phyloP scores from a whole-genome alignment of 2,113 vertebrate species.

The Larimichthys polyactis region DNA sequence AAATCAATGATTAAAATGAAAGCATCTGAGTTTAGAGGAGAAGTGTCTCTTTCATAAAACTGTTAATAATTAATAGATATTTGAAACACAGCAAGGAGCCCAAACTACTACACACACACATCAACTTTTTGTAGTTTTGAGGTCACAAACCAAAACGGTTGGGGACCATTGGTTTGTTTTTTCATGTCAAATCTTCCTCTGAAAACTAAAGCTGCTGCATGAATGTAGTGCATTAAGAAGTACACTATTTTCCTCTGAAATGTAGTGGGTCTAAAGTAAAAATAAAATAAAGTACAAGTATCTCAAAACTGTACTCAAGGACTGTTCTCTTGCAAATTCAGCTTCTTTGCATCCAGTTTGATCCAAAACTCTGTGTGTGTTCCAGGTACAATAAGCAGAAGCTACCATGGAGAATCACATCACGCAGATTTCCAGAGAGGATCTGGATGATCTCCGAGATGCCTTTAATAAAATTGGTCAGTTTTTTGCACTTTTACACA shows the following conservation, averaged over 20 bases:
- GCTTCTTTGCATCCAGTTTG: neutral
- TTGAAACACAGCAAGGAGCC: too few relatives aligned
- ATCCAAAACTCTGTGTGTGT: neutral
- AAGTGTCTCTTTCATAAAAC: too few relatives aligned
- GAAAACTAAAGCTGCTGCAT: neutral
- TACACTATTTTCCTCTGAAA: neutral
- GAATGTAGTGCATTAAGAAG: neutral
- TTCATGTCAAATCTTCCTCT: neutral
- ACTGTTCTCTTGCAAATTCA: neutral
- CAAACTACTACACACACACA: too few relatives aligned
- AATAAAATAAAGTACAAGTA: too few relatives aligned
- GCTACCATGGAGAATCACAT: slow-evolving; percentile 89
- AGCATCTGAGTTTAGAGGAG: too few relatives aligned
- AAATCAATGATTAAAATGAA: too few relatives aligned
- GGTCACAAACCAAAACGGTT: too few relatives aligned
- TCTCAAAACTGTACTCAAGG: too few relatives aligned
- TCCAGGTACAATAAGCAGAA: slow-evolving; percentile 33
- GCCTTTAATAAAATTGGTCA: slow-evolving; percentile 96
- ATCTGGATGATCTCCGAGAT: slow-evolving; percentile 93
- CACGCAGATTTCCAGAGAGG: slow-evolving; percentile 93
- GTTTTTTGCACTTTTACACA: slow-evolving; percentile 36
- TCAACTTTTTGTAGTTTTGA: too few relatives aligned
- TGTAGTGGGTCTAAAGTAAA: too few relatives aligned
- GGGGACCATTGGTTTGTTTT: neutral
- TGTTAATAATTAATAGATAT: too few relatives aligned